Evolutionary conservation across 2,888 invertebrate genomes (phyloP).

Genomic region (Heliconius ethilla): DNA sequence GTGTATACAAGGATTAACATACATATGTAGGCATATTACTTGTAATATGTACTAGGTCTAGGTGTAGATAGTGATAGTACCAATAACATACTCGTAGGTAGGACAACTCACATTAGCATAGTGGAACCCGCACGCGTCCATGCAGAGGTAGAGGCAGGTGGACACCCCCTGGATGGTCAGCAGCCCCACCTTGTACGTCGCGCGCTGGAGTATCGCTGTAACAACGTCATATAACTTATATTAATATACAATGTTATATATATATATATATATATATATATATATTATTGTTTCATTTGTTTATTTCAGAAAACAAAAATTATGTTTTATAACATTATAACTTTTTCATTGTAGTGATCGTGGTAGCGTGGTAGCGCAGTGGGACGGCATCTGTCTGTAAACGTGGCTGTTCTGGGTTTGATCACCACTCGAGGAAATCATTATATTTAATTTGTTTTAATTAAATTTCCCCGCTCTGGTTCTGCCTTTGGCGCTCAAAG

Average conservation of each 20-base stretch:
- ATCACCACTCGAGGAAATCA: too few species aligned
- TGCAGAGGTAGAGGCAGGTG: conserved; percentile 93
- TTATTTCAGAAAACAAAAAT: background rate
- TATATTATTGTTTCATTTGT: background rate
- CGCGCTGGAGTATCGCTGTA: conserved; percentile 80
- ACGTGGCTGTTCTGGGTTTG: too few species aligned
- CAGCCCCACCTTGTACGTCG: conserved; percentile 85
- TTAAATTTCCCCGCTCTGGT: too few species aligned
- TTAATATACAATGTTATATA: background rate
- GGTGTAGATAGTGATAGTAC: background rate
- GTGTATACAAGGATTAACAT: background rate
- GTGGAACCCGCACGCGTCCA: conserved; percentile 92
- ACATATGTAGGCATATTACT: background rate
- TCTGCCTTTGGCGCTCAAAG: background rate
- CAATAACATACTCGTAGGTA: background rate
- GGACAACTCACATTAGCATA: conserved; percentile 92
- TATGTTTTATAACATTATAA: too few species aligned
- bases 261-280: background rate
- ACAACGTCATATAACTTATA: conserved; percentile 48
- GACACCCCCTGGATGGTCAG: conserved; percentile 94
- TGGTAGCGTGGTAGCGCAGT: too few species aligned
- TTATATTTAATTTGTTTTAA: too few species aligned
- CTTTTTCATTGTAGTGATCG: too few species aligned
- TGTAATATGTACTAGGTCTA: background rate
- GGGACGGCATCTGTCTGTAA: too few species aligned